Evolutionary conservation across 1,140 invertebrate species (phyloP).

Genomic region (Neoseiulus cucumeris): DNA sequence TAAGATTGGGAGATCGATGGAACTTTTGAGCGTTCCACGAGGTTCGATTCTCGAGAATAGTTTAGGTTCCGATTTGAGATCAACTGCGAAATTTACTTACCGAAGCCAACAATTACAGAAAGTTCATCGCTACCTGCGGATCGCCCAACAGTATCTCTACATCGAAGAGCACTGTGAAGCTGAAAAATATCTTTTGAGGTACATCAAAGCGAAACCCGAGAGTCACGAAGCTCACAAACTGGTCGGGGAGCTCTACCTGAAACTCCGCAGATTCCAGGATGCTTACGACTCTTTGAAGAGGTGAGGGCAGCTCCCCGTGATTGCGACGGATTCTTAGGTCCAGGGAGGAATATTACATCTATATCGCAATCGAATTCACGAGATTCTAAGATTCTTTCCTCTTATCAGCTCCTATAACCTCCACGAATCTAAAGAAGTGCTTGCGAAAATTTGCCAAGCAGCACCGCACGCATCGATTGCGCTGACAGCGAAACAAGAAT

Average conservation of each 20-base stretch:
- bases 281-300: neutral
- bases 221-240: slow-evolving; percentile 8
- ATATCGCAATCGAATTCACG: neutral
- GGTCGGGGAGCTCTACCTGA: neutral
- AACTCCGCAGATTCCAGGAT: neutral
- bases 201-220: neutral
- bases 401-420: neutral
- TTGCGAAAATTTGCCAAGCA: neutral
- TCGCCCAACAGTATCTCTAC: neutral
- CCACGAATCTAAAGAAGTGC: neutral
- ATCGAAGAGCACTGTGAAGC: neutral
- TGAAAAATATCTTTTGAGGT: neutral
- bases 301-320: neutral
- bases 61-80: no score
- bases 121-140: neutral
- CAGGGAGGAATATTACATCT: neutral
- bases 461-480: neutral
- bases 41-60: no score
- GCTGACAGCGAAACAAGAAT: neutral
- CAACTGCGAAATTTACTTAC: no score
- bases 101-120: neutral
- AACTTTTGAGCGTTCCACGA: no score
- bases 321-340: neutral
- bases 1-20: no score
- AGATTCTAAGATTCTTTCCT: neutral